A percentile compares a stretch with the other conserved stretches of the same genome.
These are phyloP conservation scores for Drosophila subpulchrella DNA, from an alignment of 1,140 invertebrate genomes.

Conservation along the genomic window DNA sequence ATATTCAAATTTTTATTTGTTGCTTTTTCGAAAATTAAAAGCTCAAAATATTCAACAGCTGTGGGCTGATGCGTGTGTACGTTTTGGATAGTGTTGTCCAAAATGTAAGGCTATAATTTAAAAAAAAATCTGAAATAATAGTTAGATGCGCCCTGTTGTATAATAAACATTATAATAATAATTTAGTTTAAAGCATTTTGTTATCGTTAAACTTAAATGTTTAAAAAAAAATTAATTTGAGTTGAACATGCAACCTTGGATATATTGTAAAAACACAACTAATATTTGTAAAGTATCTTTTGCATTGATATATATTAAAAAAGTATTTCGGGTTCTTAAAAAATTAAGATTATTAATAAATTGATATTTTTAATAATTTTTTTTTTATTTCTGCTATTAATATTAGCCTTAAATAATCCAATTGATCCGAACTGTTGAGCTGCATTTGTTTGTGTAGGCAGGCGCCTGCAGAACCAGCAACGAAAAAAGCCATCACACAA, in stretches of 20 bases:
- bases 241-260: no score
- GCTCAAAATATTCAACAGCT: conserved; percentile 68
- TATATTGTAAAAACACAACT: background rate
- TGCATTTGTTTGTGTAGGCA: conserved; percentile 60
- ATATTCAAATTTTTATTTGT: conserved; percentile 79
- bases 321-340: no score
- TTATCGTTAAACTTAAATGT: no score
- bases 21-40: conserved; percentile 70
- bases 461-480: conserved; percentile 46
- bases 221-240: no score
- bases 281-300: background rate
- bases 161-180: no score
- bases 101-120: background rate
- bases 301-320: background rate
- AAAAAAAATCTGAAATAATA: background rate
- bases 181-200: no score
- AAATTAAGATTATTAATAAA: background rate
- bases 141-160: no score
- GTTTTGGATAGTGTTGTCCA: conserved; percentile 18
- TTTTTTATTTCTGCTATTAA: background rate
- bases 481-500: conserved; percentile 5
- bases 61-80: conserved; percentile 25
- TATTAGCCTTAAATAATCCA: no score
- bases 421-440: conserved; percentile 3
- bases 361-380: no score